Conservation (phyloP, 2,113 vertebrate species). For the Hucho hucho region DNA sequence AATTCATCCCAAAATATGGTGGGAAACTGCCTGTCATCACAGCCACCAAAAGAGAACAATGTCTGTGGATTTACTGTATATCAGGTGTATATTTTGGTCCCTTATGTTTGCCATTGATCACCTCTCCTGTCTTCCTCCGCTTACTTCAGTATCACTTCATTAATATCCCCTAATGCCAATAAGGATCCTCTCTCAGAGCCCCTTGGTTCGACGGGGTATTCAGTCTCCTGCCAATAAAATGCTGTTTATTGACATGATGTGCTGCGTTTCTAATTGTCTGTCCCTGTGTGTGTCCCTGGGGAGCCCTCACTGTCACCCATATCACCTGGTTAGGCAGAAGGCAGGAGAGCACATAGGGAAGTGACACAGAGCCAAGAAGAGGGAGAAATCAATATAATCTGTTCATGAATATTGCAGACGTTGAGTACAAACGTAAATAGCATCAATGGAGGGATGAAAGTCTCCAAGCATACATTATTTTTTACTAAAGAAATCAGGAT, state of each 20-base stretch:
- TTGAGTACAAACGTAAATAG: conserved; percentile 15
- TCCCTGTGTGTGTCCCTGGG: conserved; percentile 48
- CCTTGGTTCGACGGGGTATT: conserved; percentile 44
- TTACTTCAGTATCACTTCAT: conserved; percentile 40
- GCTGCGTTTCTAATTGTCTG: conserved; percentile 41
- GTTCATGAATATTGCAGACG: conserved; percentile 36
- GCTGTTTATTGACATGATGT: conserved; percentile 57
- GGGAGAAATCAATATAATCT: conserved; percentile 34
- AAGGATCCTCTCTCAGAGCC: conserved; percentile 34
- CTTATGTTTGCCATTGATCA: neutral
- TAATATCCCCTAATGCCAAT: conserved; percentile 64
- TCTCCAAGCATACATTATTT: neutral
- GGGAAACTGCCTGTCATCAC: no score
- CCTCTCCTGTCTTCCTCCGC: conserved; percentile 26
- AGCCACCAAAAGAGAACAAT: no score
- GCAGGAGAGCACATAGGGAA: conserved; percentile 4
- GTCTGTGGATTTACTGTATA: no score
- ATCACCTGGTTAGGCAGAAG: neutral
- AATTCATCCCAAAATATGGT: no score
- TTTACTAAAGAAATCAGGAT: neutral
- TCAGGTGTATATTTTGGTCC: no score
- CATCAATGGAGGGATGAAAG: conserved; percentile 1
- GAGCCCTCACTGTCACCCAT: conserved; percentile 24
- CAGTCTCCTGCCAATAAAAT: conserved; percentile 60
- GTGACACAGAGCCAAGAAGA: conserved; percentile 30